Base-by-base conservation (phyloP, 2,888 invertebrate species). In the Portevinia maculata region DNA sequence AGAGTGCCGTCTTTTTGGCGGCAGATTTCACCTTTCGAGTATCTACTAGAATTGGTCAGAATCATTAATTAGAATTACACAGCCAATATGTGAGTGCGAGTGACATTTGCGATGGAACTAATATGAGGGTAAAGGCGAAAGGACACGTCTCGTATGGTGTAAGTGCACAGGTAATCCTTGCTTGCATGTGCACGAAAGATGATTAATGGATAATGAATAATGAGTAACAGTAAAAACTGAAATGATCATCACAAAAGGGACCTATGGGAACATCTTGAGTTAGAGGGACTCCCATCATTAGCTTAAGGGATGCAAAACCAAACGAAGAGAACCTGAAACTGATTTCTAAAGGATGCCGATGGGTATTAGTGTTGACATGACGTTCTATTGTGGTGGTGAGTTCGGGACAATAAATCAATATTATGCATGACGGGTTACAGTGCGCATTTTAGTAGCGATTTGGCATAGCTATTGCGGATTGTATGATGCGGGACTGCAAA, bases 21-120 rank as follows among this genome's bases (percentile, higher is more conserved):
- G 67, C 48, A 64, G 55, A 50, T 46, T 37, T 55, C 53, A 53
- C 34, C 15, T 30, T 57, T 69, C 21, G n/a, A 55, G 60, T 24
- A 48, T 30, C n/a, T n/a, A n/a, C n/a, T n/a, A n/a, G n/a, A n/a
- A n/a, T n/a, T n/a, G n/a, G n/a, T n/a, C 24, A 5, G 46, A 46
- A 53, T 67, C 79, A 79, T 79, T 79, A 79, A 79, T 79, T 73
- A 79, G 79, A 79, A 73, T 79, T 79, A 73, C 39, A 50, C 52
- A 59, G 3, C 52, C 57, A 19, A 76, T 37, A 53, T 34, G 30
- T 62, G 24, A 34, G 24, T n/a, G 17, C 21, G 55, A 64, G 44
- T 44, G 64, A 52, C 44, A 73, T 59, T n/a, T 24, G 32, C 39
- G 13, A 30, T 53, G 24, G 30, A 73, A 60, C 39, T 37, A 73